Base-by-base conservation (phyloP, 1,140 invertebrate species). In the Drosophila kikkawai region DNA sequence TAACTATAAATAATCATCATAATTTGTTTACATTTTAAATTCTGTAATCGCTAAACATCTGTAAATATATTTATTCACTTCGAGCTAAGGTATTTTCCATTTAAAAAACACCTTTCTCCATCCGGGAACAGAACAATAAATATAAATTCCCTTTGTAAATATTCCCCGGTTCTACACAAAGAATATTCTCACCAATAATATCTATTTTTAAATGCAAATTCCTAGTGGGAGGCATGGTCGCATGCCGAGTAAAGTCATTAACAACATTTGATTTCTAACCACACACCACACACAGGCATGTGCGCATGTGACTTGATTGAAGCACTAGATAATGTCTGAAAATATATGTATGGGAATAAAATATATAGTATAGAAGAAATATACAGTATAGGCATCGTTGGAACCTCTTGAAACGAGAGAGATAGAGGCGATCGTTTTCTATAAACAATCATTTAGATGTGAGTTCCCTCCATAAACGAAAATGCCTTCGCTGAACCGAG, bases 211-310 rank as follows among this genome's bases (percentile, higher is more conserved):
- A 65, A 61, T 34, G 41, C 42, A 34, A 73, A 67, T 66, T 22
- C 74, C 34, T 50, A 78, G 71, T 70, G 44, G 79, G 79, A 75
- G 67, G 63, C 70, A 11, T 26, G 19, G 58, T 78, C 77, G 59
- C 81, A 77, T 66, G 82, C 77, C 66, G 82, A 79, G 82, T 59
- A 78, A 69, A 77, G 71, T 50, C 77, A 84, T 77, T 74, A 80
- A 71, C 59, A 80, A 44, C 67, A 73, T 64, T 75, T 76, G 76
- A 71, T 63, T 60, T 59, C 19, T 15, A 65, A 4, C 29, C 66
- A 7, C 60, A 50, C 50, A 4, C 29, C 66, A 7, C 60, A 50
- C 50, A 58, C 34, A 53, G 64, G 32, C 56, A 51, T 22, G 34
- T 9, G 34, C 19, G 39, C 82, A 78, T 85, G 82, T 78, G 82